Base-by-base conservation (phyloP, 2,113 vertebrate genomes). In the Paracanthobrama guichenoti region DNA sequence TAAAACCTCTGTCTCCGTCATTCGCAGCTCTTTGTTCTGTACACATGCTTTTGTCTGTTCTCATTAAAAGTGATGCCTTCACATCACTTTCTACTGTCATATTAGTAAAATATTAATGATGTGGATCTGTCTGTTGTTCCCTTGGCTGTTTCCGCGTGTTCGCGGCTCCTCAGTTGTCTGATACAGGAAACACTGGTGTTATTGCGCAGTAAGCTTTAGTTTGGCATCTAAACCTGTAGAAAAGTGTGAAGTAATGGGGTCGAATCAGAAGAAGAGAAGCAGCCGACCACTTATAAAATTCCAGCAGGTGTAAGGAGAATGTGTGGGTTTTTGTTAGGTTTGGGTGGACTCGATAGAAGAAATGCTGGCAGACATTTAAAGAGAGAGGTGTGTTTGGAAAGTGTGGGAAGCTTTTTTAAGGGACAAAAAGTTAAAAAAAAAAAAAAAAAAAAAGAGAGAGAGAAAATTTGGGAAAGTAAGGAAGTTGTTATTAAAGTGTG, bases 61-160 rank as follows among this genome's bases (percentile, higher is more conserved):
- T 93, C 91, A 93, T 94, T 92, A 93, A 93, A 93, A 91, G 88
- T 91, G 91, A 93, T 90, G 90, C 87, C 88, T 91, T 88, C 90
- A 88, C 85, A 91, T 92, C 88, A 88, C 71, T 75, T 46, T 84
- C 78, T 86, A 83, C 90, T 92, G 92, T 92, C 91, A 92, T 90
- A 91, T 93, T 92, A 93, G 88, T 92, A 55, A 91, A 92, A 91
- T 91, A 92, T 92, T 91, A 91, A 92, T 91, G 88, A 73, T 85
- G 88, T 85, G 79, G 62, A 82, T 89, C 76, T 78, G 74, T 84
- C 31, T 80, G 39, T 55, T 83, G 74, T 81, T 82, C 59, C 59
- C 26, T 72, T 73, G 66, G 60, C 71, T 86, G 79, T 85, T 88
- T 75, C 35, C 80, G 81, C 48, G 13, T 62, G 48, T 84, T 60